Base-by-base conservation (phyloP, 2,888 invertebrate species). In the Tiphia femorata region DNA sequence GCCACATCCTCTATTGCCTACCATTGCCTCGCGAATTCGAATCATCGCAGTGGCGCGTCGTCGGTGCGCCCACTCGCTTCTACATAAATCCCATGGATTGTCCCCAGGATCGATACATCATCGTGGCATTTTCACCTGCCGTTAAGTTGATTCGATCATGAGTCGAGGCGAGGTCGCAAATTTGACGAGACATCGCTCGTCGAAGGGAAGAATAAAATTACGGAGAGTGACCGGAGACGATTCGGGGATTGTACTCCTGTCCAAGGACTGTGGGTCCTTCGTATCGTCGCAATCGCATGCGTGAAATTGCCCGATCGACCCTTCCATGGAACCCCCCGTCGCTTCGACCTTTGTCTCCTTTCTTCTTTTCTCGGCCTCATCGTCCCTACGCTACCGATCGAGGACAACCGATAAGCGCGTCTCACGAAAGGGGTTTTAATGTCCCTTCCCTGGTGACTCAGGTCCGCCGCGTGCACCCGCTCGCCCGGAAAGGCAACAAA, bases 401-500 rank as follows among this genome's bases (percentile, higher is more conserved):
- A 58, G 64, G 61, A 64, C 70, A 64, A 72, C 70, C 73, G 77
- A 78, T 78, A 75, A 74, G 72, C 69, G 54, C 67, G 62, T 75
- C 75, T 77, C 76, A 76, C 77, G 77, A 73, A 77, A 67, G 69
- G 67, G 65, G 60, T 67, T 73, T 67, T 70, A 76, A 72, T 72
- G 72, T 61, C 65, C 44, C 19, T 10, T 30, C 40, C 49, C 25
- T 49, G 53, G 69, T 78, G 78, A 77, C 58, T 77, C 77, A 77
- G 66, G n/a, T n/a, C n/a, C n/a, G n/a, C n/a, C n/a, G n/a, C 69
- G 62, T 55, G 63, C 72, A 67, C 70, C 73, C 75, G 74, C 62
- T 78, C 72, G 71, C 67, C 65, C 70, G 68, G 70, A 70, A 75
- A 67, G n/a, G 78, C 78, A 78, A 77, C 78, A 78, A 78, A 76